phyloP scores from a whole-genome alignment of 2,888 invertebrate species.

The Ecdyonurus torrentis region DNA sequence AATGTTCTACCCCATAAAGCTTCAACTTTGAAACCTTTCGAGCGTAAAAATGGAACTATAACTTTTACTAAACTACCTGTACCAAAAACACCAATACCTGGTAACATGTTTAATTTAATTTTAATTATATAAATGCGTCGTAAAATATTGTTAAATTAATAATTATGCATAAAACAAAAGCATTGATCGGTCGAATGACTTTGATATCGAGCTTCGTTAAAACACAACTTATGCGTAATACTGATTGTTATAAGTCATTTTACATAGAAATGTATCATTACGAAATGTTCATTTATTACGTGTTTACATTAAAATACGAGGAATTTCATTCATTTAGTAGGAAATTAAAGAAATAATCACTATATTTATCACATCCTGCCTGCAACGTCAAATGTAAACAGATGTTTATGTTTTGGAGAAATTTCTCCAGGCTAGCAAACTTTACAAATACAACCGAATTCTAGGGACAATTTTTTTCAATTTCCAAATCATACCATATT shows the following conservation, averaged over 20 bases:
- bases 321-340: background rate
- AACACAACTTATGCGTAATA: background rate
- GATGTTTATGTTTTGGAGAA: background rate
- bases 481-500: too few species aligned
- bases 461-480: background rate
- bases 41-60: constrained; percentile 72
- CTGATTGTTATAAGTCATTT: background rate
- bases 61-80: constrained; percentile 74
- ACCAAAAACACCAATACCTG: constrained; percentile 89
- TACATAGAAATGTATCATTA: background rate
- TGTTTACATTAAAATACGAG: background rate
- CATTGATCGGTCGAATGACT: background rate
- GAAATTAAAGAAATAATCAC: background rate
- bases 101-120: constrained; percentile 45
- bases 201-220: background rate
- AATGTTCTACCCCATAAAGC: constrained; percentile 85
- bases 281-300: background rate
- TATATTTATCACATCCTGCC: background rate
- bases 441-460: background rate
- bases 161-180: background rate
- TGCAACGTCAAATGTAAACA: background rate
- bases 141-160: background rate
- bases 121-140: background rate
- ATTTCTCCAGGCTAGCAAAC: background rate
- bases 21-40: constrained; percentile 85